A percentile compares a stretch with the other conserved stretches of the same genome.
Evolutionary conservation across 2,797 vertebrate genomes (phyloP).

Genomic region (Sarcoramphus papa): DNA sequence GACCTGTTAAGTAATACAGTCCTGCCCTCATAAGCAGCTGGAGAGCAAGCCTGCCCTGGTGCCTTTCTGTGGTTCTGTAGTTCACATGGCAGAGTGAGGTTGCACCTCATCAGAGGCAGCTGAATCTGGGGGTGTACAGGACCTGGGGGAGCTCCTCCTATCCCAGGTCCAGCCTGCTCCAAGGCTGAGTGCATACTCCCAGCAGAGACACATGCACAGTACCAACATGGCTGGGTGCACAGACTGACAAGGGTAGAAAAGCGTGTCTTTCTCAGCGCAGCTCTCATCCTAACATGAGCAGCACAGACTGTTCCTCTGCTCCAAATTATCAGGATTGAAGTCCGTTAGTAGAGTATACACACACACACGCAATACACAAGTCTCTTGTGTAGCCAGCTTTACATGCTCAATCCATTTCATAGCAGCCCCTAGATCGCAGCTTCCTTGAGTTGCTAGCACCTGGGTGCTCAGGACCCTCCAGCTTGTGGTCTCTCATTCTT

Average conservation of each 20-base stretch:
- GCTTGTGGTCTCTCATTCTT: background rate
- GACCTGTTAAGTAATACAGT: background rate
- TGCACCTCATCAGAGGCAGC: background rate
- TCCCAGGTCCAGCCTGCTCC: too few relatives aligned
- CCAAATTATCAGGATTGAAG: background rate
- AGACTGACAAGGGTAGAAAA: background rate
- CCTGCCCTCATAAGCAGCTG: background rate
- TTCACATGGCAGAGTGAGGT: background rate
- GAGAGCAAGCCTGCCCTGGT: background rate
- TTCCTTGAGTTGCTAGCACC: background rate
- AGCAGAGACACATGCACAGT: background rate
- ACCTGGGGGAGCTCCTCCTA: background rate
- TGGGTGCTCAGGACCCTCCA: background rate
- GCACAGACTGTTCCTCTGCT: background rate
- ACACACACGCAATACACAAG: background rate
- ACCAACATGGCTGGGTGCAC: too few relatives aligned
- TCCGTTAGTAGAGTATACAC: background rate
- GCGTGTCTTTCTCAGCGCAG: background rate
- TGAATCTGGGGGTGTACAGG: background rate
- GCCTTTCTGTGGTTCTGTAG: background rate
- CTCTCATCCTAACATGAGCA: background rate
- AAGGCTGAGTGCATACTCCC: background rate
- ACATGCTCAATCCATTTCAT: background rate
- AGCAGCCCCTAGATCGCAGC: background rate
- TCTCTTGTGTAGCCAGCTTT: background rate